Evolutionary conservation across 2,113 vertebrate genomes (phyloP).

Genomic region (Mormyrus lacerda): DNA sequence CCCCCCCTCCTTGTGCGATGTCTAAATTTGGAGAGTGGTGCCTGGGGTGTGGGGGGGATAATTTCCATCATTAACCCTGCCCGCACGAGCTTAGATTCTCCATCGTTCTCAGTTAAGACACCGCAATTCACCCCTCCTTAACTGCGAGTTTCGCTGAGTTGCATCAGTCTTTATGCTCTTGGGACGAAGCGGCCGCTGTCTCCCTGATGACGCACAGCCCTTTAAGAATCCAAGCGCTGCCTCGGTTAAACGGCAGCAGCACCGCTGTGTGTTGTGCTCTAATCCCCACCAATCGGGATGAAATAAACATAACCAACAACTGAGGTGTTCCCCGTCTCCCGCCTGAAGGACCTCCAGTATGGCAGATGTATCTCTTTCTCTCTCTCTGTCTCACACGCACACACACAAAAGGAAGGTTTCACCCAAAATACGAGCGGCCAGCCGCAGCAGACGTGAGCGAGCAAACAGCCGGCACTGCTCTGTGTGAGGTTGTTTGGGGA

Average conservation of each 20-base stretch:
- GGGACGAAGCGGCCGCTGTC: neutral
- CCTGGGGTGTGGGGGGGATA: neutral
- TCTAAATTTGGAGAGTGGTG: neutral
- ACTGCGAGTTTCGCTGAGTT: constrained; percentile 13
- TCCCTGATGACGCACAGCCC: neutral
- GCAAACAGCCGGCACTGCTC: neutral
- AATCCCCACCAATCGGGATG: neutral
- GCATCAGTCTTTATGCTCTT: constrained; percentile 4
- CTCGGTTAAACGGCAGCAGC: neutral
- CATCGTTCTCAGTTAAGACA: neutral
- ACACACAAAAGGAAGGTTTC: neutral
- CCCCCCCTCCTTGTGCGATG: neutral
- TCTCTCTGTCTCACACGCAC: neutral
- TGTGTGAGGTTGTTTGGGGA: neutral
- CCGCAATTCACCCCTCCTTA: neutral
- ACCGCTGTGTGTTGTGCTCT: neutral
- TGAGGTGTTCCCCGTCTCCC: neutral
- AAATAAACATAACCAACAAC: neutral
- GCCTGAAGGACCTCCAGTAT: neutral
- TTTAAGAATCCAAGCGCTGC: neutral
- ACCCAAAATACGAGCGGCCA: neutral
- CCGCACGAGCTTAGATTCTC: neutral
- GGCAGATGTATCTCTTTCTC: neutral
- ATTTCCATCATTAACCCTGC: neutral
- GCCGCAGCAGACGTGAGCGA: neutral